phyloP scores from a whole-genome alignment of 2,888 invertebrate genomes.

The Octodonta nipae region DNA sequence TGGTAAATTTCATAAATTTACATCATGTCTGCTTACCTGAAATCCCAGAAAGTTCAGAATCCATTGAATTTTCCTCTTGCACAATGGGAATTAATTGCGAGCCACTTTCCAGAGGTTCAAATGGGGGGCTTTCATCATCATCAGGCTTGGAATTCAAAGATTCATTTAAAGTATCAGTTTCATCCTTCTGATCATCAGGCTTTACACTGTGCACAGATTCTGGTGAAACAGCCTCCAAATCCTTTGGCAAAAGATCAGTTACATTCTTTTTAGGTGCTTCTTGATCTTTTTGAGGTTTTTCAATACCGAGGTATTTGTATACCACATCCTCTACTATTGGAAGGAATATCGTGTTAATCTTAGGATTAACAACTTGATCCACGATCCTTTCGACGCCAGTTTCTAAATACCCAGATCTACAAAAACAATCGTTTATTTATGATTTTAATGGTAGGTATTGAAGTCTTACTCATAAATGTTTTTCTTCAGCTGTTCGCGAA shows the following conservation, averaged over 20 bases:
- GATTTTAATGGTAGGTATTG: constrained; percentile 2
- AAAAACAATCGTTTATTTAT: too few relatives aligned
- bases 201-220: constrained; percentile 49
- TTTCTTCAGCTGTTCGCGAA: constrained; percentile 74
- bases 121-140: constrained; percentile 52
- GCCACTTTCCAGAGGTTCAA: constrained; percentile 43
- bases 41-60: constrained; percentile 46
- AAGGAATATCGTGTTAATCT: constrained; percentile 74
- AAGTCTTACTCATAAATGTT: constrained; percentile 70
- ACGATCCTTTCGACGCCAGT: constrained; percentile 88
- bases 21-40: constrained; percentile 32
- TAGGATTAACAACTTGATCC: constrained; percentile 90
- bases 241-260: constrained; percentile 51
- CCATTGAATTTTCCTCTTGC: constrained; percentile 42
- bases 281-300: constrained; percentile 42
- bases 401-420: constrained; percentile 74
- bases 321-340: constrained; percentile 84
- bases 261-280: constrained; percentile 19
- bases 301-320: constrained; percentile 72
- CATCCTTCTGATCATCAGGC: constrained; percentile 15
- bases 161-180: constrained; percentile 25
- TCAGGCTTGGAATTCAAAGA: constrained; percentile 39
- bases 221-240: constrained; percentile 70
- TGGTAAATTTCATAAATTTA: too few relatives aligned
- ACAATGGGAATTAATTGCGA: constrained; percentile 14